Evolutionary conservation across 2,113 vertebrate genomes (phyloP), one percentile per base, ranked within the genome.

Genomic region (Trinectes maculatus): DNA sequence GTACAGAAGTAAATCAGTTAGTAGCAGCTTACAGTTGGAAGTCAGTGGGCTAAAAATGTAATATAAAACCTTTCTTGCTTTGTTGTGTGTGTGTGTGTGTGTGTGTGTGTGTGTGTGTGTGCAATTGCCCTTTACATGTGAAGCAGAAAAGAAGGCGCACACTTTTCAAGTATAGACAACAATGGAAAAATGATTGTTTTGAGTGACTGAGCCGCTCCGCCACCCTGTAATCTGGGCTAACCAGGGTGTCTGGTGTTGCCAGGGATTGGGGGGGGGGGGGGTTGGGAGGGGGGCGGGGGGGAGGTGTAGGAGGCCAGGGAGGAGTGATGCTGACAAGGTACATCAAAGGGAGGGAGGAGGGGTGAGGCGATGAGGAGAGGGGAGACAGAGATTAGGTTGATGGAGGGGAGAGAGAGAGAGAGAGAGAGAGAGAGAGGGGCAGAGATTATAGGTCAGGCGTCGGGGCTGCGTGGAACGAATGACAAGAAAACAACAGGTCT

Each of bases 161-260:
- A n/a, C n/a, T n/a, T n/a, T n/a, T n/a, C n/a, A n/a, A n/a, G n/a
- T 44, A 28, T 9, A n/a, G 26, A 70, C 44, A 39, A 71, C 33
- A 48, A 46, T 48, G 16, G 48, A 62, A 46, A 83, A 77, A 86
- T 63, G 3, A 74, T 15, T 83, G 79, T 85, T 87, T 77, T 64
- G 52, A 61, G 54, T 71, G 62, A 21, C 24, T 25, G 52, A 43
- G 60, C 26, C 3, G 47, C 56, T 67, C 24, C 73, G 39, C 28
- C 77, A 64, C 80, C 71, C 62, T 87, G 48, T 82, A 83, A 84
- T 87, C 78, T 80, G 71, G 59, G 31, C 71, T 82, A 79, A 83
- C 61, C 61, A 42, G 72, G 1, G 56, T 74, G 71, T 79, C 73
- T 80, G 79, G 39, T 36, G 59, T 39, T 68, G 22, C 1, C 24